These are phyloP conservation scores for Echinarachnius parma DNA, from an alignment of 53 echinoderm and acorn worm genomes.

Conservation along the genomic window DNA sequence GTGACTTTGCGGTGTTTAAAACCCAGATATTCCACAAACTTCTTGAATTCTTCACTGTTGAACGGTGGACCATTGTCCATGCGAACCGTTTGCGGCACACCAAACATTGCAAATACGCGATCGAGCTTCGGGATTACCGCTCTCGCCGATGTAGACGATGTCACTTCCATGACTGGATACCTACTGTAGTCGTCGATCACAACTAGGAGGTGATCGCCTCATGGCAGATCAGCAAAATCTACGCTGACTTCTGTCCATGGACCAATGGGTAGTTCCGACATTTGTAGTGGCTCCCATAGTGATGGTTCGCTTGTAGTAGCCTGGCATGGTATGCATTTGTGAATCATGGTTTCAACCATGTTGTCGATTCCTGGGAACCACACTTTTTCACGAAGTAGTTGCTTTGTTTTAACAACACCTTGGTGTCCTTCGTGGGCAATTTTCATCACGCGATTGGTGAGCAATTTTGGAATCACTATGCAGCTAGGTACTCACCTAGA, in stretches of 20 bases:
- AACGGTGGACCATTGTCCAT: slow-evolving; percentile 77
- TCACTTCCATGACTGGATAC: slow-evolving; percentile 63
- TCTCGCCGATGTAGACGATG: slow-evolving; percentile 57
- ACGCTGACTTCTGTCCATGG: slow-evolving; percentile 61
- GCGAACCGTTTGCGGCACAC: slow-evolving; percentile 49
- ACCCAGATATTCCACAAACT: slow-evolving; percentile 56
- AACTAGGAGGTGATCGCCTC: slow-evolving; percentile 62
- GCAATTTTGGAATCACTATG: slow-evolving; percentile 46
- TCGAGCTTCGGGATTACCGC: slow-evolving; percentile 59
- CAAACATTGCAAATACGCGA: slow-evolving; percentile 61
- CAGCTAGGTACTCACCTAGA: no score
- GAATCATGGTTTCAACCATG: slow-evolving; percentile 45
- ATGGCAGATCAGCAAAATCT: slow-evolving; percentile 61
- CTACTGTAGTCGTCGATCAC: slow-evolving; percentile 64
- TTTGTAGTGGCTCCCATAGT: slow-evolving; percentile 43
- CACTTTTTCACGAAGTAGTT: slow-evolving; percentile 54
- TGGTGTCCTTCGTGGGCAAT: slow-evolving; percentile 72
- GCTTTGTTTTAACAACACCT: slow-evolving; percentile 64
- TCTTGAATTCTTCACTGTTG: slow-evolving; percentile 52
- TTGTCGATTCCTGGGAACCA: slow-evolving; percentile 72
- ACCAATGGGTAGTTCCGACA: slow-evolving; percentile 39
- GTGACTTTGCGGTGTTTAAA: slow-evolving; percentile 61
- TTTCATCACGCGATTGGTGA: slow-evolving; percentile 44
- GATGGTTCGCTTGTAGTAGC: no score
- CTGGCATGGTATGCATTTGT: slow-evolving; percentile 60